Conservation (phyloP, 2,797 vertebrate species). For the Hydrocynus forskahlii region DNA sequence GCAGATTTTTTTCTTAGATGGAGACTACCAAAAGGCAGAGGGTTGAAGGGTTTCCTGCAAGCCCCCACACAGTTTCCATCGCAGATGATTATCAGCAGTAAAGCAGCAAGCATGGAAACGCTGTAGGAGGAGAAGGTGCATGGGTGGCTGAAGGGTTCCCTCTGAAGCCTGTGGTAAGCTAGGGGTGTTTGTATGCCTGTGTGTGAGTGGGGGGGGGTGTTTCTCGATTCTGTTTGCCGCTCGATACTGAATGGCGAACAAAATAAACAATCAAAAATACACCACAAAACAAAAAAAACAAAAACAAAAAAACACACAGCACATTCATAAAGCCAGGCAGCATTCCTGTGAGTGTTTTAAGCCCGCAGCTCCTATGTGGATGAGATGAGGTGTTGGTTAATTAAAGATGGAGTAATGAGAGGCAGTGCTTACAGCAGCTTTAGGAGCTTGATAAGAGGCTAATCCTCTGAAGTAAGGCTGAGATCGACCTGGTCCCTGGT, state of each 20-base stretch:
- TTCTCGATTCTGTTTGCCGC: conserved; percentile 34
- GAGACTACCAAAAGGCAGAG: conserved; percentile 43
- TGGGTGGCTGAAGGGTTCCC: conserved; percentile 75
- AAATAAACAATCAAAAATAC: conserved; percentile 10
- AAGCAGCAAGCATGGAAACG: conserved; percentile 72
- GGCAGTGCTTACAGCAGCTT: conserved; percentile 78
- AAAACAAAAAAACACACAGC: conserved; percentile 10
- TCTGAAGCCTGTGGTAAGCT: conserved; percentile 74
- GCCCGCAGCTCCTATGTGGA: conserved; percentile 70
- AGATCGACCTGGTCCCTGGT: conserved; percentile 74
- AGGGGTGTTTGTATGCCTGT: conserved; percentile 58
- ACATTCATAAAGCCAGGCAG: conserved; percentile 12
- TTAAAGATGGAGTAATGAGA: conserved; percentile 85
- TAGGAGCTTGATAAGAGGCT: conserved; percentile 80
- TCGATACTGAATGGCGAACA: conserved; percentile 8
- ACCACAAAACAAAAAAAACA: not conserved
- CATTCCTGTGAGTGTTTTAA: conserved; percentile 45
- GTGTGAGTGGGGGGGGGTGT: conserved; percentile 24
- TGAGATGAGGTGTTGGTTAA: conserved; percentile 78
- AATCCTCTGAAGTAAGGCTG: conserved; percentile 79
- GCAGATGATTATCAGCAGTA: conserved; percentile 58
- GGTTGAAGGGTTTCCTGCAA: conserved; percentile 60
- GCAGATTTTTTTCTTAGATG: conserved; percentile 34
- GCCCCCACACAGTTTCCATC: conserved; percentile 60
- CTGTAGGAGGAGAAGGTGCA: conserved; percentile 61